phyloP scores from a whole-genome alignment of 2,113 vertebrate genomes.

The Otocyon megalotis region DNA sequence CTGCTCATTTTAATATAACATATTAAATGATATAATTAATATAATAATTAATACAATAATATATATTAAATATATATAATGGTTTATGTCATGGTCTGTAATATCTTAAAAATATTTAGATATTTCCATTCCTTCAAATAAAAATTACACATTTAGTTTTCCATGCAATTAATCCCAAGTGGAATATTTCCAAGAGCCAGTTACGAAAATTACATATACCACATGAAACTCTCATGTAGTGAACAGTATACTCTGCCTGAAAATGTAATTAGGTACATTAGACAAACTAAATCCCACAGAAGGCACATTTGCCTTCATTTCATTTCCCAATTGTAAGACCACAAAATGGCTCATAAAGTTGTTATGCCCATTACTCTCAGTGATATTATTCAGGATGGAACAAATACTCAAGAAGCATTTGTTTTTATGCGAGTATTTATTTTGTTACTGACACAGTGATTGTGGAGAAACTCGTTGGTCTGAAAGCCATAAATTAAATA shows the following conservation, averaged over 20 bases:
- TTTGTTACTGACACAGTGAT: not conserved
- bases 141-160: conserved; percentile 40
- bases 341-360: conserved; percentile 56
- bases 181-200: conserved; percentile 25
- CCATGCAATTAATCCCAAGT: not conserved
- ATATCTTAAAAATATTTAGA: conserved; percentile 8
- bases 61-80: conserved; percentile 5
- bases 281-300: conserved; percentile 58
- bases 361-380: conserved; percentile 51
- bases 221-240: not conserved
- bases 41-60: too few species aligned
- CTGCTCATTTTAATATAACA: not conserved
- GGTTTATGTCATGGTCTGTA: not conserved
- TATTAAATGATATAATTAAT: too few species aligned
- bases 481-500: conserved; percentile 30
- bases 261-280: conserved; percentile 53
- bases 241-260: conserved; percentile 6
- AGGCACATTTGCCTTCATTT: conserved; percentile 58
- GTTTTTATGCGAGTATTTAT: not conserved
- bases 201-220: conserved; percentile 20
- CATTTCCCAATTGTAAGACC: conserved; percentile 55
- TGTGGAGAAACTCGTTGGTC: not conserved
- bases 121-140: conserved; percentile 27
- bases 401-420: conserved; percentile 45
- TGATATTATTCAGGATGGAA: conserved; percentile 60